Conservation (phyloP, 2,797 vertebrate genomes). For the Esox masquinongy region DNA sequence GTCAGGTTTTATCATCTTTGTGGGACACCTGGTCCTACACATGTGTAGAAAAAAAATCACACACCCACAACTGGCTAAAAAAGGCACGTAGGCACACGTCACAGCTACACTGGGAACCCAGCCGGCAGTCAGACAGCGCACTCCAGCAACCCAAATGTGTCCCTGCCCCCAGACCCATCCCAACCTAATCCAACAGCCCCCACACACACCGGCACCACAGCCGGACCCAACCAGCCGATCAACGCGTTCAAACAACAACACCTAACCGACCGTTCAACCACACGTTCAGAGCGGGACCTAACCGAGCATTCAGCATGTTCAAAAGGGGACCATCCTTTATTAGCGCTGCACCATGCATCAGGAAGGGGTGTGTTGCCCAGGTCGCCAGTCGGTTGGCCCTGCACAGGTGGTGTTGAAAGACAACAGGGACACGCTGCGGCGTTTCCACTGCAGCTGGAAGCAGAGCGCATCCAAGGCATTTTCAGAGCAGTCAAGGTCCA, state of each 20-base stretch:
- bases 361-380: background rate
- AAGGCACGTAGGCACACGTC: constrained; percentile 72
- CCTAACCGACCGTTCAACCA: constrained; percentile 50
- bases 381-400: constrained; percentile 38
- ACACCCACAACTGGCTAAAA: constrained; percentile 30
- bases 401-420: constrained; percentile 61
- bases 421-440: constrained; percentile 36
- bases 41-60: constrained; percentile 10
- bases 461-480: background rate
- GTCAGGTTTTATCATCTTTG: no score
- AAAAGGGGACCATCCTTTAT: background rate
- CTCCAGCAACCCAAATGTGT: constrained; percentile 35
- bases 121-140: constrained; percentile 56
- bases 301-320: constrained; percentile 18
- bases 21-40: no score
- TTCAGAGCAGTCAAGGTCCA: constrained; percentile 17
- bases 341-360: background rate
- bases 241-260: constrained; percentile 54
- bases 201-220: constrained; percentile 9
- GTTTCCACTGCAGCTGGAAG: constrained; percentile 19
- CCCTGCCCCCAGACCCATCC: constrained; percentile 63
- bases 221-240: constrained; percentile 63
- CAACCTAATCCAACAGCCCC: background rate
- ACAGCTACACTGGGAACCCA: constrained; percentile 70
- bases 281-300: constrained; percentile 43